Evolutionary conservation across 2,113 vertebrate genomes (phyloP), one percentile per base, ranked within the genome.

Genomic region (Ancistrus triradiatus): DNA sequence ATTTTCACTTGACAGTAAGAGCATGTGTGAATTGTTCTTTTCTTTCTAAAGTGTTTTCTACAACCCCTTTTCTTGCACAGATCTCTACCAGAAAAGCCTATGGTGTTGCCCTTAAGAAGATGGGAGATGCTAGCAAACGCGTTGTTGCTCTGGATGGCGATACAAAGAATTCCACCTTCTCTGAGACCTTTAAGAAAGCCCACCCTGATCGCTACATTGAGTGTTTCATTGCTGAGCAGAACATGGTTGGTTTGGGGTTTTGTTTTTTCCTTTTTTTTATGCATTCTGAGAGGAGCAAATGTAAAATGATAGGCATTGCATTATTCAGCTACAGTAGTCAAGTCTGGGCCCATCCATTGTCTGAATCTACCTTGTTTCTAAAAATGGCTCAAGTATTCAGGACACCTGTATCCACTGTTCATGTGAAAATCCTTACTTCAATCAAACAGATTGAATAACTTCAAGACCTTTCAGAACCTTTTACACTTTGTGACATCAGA

Each of bases 171-270:
- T 92, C 89, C 0, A 93, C 91, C 5, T 94, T 91, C 63, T 85
- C 89, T 0, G 90, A 92, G 1, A 76, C 79, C 15, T 92, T 95
- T 77, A 86, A 79, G 76, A 89, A 90, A 21, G 83, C 86, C 1
- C 85, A 90, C 52, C 91, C 91, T 0, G 89, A 93, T 0, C 88
- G 86, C 47, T 93, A 84, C 66, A 84, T 95, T 7, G 91, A 95
- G 66, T 93, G 92, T 50, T 92, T 90, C 68, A 90, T 91, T 6
- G 90, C 90, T 0, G 90, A 93, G 22, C 92, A 93, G 77, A 95
- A 93, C 68, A 89, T 93, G 92, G 91, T 92, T 19, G 31, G 63
- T 19, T n/a, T n/a, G n/a, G n/a, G n/a, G n/a, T n/a, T n/a, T n/a
- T n/a, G n/a, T n/a, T n/a, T n/a, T 11, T 3, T 37, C 1, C 38